Evolutionary conservation across 2,797 vertebrate species (phyloP), one percentile per base, ranked within the genome.

Genomic region (Microchirus variegatus): DNA sequence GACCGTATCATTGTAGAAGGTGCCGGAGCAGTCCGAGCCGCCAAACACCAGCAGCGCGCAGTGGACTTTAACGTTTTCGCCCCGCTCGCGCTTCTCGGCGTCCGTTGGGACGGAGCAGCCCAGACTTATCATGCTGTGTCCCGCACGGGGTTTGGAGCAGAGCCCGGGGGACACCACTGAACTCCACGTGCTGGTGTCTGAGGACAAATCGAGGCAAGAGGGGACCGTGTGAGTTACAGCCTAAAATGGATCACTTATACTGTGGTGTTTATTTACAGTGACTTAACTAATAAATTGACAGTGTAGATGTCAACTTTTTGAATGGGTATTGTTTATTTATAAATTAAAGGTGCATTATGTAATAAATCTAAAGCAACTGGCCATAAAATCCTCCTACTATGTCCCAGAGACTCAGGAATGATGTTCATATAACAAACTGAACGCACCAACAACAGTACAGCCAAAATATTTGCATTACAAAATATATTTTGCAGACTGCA

Each of bases 151-250:
- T 53, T 90, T 89, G 37, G 87, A 89, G 67, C 90, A 91, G 18
- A 95, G 91, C 50, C 79, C 61, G 0, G 92, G 89, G 61, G 86
- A 90, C 4, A 19, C 77, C 65, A 97, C 48, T 0, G 92, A 87
- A 48, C 83, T 94, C 96, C 96, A 97, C 48, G 87, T 90, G 58
- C 81, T 86, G 11, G 92, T 95, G 58, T 94, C 96, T 97, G 86
- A 74, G 45, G 10, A 53, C 11, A 54, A 62, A 67, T 19, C 3
- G 46, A 59, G 42, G 14, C 37, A 63, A n/a, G 4, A 5, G 5
- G 4, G 59, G 41, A 10, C 19, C 7, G 13, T 9, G 10, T n/a
- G 55, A 15, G 7, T 22, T 37, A 9, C 22, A 2, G 6, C 15
- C 19, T 46, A 31, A 54, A 54, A 1, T 3, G 0, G 2, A 57